Percentiles rank a stretch among this genome's conserved stretches.
Conservation (phyloP, 2,113 vertebrate species). For the Hyperoodon ampullatus region DNA sequence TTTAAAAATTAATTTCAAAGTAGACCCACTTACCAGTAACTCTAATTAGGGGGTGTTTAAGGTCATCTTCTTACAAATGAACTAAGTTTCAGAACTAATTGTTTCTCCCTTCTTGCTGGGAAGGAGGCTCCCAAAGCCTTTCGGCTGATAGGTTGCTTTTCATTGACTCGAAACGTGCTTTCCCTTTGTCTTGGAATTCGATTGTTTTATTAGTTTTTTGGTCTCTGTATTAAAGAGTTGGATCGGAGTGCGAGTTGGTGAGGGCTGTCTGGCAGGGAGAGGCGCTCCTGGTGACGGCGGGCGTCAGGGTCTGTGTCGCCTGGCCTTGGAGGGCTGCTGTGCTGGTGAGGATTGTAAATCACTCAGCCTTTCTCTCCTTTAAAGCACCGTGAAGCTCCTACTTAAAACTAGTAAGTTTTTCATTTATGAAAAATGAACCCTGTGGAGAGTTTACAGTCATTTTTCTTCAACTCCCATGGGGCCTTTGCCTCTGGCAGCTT, state of each 20-base stretch:
- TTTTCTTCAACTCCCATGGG: not conserved
- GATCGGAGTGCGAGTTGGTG: fast-evolving
- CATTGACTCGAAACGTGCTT: not conserved
- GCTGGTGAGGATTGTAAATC: not conserved
- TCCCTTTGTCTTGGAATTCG: not conserved
- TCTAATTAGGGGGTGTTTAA: constrained; percentile 31
- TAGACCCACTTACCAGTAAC: constrained; percentile 19
- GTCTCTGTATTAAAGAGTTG: not conserved
- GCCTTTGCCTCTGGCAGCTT: too few species aligned
- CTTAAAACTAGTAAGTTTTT: not conserved
- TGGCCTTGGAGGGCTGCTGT: not conserved
- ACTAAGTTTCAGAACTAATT: constrained; percentile 59
- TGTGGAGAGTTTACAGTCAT: not conserved
- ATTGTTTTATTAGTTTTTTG: not conserved
- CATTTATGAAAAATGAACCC: not conserved
- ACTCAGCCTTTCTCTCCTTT: not conserved
- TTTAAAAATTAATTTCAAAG: constrained; percentile 63
- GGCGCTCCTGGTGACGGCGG: fast-evolving
- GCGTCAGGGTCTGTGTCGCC: too few species aligned
- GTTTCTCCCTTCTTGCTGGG: not conserved
- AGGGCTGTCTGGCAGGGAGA: not conserved
- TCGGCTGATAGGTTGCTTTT: not conserved
- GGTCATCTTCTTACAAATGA: constrained; percentile 40
- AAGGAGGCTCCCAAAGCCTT: not conserved
- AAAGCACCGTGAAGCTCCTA: not conserved